A percentile compares a stretch with the other conserved stretches of the same genome.
phyloP scores from a whole-genome alignment of 1,140 invertebrate genomes.

The Zaprionus tsacasi region DNA sequence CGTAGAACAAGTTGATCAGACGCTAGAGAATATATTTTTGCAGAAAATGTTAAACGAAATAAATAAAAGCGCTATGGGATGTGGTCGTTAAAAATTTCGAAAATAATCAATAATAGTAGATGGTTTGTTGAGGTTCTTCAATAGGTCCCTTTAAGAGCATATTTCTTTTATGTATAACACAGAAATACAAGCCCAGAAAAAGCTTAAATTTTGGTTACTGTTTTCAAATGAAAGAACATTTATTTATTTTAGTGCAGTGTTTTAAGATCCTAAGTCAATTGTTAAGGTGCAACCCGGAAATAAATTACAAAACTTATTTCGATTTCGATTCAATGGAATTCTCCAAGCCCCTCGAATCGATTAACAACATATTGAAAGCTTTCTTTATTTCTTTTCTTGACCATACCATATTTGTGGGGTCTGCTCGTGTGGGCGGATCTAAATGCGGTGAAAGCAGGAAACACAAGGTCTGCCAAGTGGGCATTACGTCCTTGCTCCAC shows the following conservation, averaged over 20 bases:
- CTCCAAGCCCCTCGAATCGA: slow-evolving; percentile 18
- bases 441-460: slow-evolving; percentile 73
- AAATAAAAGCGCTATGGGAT: background rate
- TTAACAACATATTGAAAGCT: slow-evolving; percentile 58
- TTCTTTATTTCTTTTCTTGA: slow-evolving; percentile 54
- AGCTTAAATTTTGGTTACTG: background rate
- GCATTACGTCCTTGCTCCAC: slow-evolving; percentile 74
- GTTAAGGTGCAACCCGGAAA: background rate
- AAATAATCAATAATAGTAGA: background rate
- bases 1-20: background rate
- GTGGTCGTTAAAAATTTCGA: no score
- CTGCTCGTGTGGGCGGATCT: slow-evolving; percentile 43
- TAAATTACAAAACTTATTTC: background rate
- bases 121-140: background rate
- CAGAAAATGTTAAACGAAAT: background rate
- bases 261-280: no score
- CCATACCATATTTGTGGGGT: slow-evolving; percentile 13
- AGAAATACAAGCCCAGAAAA: no score
- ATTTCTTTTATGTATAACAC: no score
- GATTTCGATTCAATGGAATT: background rate
- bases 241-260: no score
- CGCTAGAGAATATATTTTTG: background rate
- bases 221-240: background rate
- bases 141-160: no score
- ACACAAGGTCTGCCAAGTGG: slow-evolving; percentile 69